phyloP scores from a whole-genome alignment of 2,888 invertebrate species.

The Bombylius discolor region DNA sequence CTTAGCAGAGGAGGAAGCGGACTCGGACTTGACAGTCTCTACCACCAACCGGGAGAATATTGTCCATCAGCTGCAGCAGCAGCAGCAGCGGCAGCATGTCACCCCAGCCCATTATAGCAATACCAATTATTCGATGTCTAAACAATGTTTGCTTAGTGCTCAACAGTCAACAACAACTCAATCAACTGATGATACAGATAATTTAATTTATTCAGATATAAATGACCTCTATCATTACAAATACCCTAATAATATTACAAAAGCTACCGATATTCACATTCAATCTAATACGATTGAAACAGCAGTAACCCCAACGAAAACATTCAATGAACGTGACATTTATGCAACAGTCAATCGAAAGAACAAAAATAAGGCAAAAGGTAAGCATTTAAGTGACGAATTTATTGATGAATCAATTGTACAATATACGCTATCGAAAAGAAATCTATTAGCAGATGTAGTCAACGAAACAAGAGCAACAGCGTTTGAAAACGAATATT shows the following conservation, averaged over 20 bases:
- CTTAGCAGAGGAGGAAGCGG: conserved; percentile 35
- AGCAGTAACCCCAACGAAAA: conserved; percentile 8
- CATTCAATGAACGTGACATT: conserved; percentile 31
- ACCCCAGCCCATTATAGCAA: conserved; percentile 39
- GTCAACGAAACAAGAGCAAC: background rate
- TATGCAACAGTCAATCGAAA: conserved; percentile 38
- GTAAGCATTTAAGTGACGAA: conserved; percentile 35
- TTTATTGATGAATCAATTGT: conserved; percentile 35
- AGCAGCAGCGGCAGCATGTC: conserved; percentile 26
- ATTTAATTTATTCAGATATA: conserved; percentile 36
- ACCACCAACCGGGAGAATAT: conserved; percentile 42
- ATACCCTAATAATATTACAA: conserved; percentile 9
- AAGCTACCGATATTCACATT: conserved; percentile 1
- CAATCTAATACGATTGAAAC: background rate
- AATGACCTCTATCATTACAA: conserved; percentile 35
- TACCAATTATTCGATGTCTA: conserved; percentile 40
- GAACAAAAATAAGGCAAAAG: conserved; percentile 31
- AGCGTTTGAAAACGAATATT: conserved; percentile 16
- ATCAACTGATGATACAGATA: conserved; percentile 26
- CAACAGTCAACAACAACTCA: conserved; percentile 30
- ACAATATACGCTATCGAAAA: conserved; percentile 30
- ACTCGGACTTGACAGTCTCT: conserved; percentile 39
- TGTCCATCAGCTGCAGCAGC: conserved; percentile 35
- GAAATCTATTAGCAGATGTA: conserved; percentile 18
- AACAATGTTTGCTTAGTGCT: conserved; percentile 33